phyloP scores from a whole-genome alignment of 2,888 invertebrate species.

The Schrankia costaestrigalis region DNA sequence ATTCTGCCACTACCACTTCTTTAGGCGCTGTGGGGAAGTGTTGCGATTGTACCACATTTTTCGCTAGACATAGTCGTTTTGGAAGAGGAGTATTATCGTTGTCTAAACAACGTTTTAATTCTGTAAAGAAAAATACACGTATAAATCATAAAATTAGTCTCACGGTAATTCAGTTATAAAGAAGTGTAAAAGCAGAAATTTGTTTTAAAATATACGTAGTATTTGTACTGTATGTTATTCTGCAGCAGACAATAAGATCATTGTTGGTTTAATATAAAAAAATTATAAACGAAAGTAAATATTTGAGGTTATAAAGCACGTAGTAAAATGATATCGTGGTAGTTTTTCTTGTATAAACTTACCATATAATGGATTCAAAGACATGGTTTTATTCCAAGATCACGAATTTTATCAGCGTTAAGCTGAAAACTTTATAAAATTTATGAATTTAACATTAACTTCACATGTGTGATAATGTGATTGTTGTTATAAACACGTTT shows the following conservation, averaged over 20 bases:
- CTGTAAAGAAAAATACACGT: constrained; percentile 54
- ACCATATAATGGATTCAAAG: constrained; percentile 66
- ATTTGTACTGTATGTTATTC: too few species aligned
- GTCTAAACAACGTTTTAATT: constrained; percentile 68
- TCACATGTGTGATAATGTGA: too few species aligned
- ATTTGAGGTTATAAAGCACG: constrained; percentile 45
- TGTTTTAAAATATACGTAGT: constrained; percentile 1
- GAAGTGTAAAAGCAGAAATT: neutral
- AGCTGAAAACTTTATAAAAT: too few species aligned
- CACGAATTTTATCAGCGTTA: neutral
- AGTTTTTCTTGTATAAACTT: constrained; percentile 32
- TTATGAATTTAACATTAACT: too few species aligned
- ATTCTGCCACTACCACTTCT: constrained; percentile 72
- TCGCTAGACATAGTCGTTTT: constrained; percentile 77
- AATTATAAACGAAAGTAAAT: too few species aligned
- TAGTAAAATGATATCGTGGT: too few species aligned
- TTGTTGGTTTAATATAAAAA: too few species aligned
- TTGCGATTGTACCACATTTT: constrained; percentile 70
- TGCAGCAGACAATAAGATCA: too few species aligned
- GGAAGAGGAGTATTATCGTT: constrained; percentile 62
- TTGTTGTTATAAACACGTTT: constrained; percentile 33
- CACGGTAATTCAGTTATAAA: neutral
- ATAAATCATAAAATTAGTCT: too few species aligned
- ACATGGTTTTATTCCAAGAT: constrained; percentile 38
- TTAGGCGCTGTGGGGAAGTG: constrained; percentile 73